Evolutionary conservation across 2,113 vertebrate species (phyloP).

Genomic region (Porphyrio hochstetteri): DNA sequence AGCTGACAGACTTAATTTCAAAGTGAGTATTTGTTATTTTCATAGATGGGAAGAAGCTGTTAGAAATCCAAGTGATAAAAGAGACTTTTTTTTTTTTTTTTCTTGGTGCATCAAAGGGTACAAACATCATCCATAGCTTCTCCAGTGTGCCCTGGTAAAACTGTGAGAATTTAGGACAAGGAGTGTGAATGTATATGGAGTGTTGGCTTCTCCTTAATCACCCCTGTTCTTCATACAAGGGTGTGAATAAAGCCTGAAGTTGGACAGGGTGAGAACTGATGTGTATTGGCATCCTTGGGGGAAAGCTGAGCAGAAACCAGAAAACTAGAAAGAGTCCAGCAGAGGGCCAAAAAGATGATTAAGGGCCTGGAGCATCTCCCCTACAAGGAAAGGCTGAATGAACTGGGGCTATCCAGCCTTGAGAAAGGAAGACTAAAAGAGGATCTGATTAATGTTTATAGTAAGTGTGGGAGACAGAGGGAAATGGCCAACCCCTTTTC

Average conservation of each 20-base stretch:
- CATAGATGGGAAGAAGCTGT: background rate
- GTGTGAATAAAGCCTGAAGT: background rate
- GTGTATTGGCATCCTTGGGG: background rate
- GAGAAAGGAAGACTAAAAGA: too few relatives aligned
- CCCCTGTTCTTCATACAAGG: background rate
- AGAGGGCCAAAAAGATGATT: too few relatives aligned
- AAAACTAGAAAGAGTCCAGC: too few relatives aligned
- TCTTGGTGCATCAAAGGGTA: background rate
- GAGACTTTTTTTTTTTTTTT: background rate
- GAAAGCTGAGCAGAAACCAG: background rate
- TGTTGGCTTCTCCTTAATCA: background rate
- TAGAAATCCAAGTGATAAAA: background rate
- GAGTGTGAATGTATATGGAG: background rate
- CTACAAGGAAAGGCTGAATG: too few relatives aligned
- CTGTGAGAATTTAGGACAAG: background rate
- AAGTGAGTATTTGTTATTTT: constrained; percentile 28
- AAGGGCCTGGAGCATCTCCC: too few relatives aligned
- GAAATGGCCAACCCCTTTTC: too few relatives aligned
- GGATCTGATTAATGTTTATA: too few relatives aligned
- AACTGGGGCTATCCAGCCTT: too few relatives aligned
- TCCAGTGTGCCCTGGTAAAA: background rate
- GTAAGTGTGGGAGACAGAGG: too few relatives aligned
- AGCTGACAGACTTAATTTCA: background rate
- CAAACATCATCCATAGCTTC: background rate
- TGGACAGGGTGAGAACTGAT: background rate